These are phyloP conservation scores for Crenichthys baileyi DNA, from an alignment of 2,797 vertebrate genomes.

Conservation along the genomic window DNA sequence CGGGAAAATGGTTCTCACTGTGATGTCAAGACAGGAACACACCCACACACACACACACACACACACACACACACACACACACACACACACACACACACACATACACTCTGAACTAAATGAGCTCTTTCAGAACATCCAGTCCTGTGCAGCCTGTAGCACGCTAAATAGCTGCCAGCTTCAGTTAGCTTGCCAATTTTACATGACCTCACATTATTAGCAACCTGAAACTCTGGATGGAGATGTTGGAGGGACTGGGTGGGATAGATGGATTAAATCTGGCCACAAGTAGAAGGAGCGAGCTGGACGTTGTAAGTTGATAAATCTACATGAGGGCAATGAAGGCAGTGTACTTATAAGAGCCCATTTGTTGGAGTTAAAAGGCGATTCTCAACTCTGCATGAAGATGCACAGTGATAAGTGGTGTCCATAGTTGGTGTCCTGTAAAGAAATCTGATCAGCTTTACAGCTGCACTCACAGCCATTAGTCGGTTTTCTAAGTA, in stretches of 20 bases:
- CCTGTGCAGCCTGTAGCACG: constrained; percentile 49
- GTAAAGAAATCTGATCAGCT: constrained; percentile 51
- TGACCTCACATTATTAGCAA: constrained; percentile 72
- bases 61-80: constrained; percentile 32
- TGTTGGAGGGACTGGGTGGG: constrained; percentile 35
- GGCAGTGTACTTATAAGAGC: constrained; percentile 64
- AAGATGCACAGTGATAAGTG: constrained; percentile 47
- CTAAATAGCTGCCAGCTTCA: constrained; percentile 70
- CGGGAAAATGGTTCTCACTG: too few relatives aligned
- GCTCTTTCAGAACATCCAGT: constrained; percentile 50
- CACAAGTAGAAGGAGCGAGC: constrained; percentile 39
- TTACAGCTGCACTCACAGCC: constrained; percentile 29
- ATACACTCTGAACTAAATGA: constrained; percentile 44
- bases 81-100: constrained; percentile 28
- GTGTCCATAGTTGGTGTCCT: neutral
- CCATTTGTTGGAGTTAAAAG: constrained; percentile 63
- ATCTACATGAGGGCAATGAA: constrained; percentile 72
- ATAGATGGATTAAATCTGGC: constrained; percentile 69
- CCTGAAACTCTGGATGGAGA: constrained; percentile 63
- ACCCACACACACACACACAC: constrained; percentile 44
- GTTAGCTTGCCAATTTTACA: constrained; percentile 70
- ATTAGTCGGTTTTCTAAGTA: constrained; percentile 59
- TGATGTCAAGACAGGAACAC: constrained; percentile 3
- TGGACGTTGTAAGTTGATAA: constrained; percentile 65
- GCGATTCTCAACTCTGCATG: constrained; percentile 52